These are phyloP conservation scores for Xanthia togata DNA, from an alignment of 2,888 invertebrate species.

Conservation along the genomic window DNA sequence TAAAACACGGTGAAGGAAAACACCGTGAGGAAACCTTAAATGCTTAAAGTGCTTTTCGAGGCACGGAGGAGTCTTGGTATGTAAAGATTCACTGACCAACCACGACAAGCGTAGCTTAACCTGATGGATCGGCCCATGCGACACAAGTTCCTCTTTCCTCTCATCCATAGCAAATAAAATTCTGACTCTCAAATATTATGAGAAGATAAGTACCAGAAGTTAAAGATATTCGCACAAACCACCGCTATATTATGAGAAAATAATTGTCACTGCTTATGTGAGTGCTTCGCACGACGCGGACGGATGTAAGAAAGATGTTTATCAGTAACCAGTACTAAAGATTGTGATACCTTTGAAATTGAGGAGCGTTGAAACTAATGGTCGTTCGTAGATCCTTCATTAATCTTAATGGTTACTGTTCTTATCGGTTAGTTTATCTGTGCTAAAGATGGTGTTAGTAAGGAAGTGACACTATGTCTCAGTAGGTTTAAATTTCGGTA, in stretches of 20 bases:
- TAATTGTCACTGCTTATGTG: too few relatives aligned
- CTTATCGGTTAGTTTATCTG: conserved; percentile 32
- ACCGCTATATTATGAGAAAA: not conserved
- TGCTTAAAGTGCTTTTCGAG: too few relatives aligned
- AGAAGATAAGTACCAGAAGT: not conserved
- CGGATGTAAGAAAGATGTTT: conserved; percentile 6
- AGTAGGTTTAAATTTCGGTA: not conserved
- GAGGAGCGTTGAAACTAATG: not conserved
- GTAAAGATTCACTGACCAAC: too few relatives aligned
- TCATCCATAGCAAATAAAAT: too few relatives aligned
- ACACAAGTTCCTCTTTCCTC: too few relatives aligned
- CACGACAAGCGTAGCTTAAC: too few relatives aligned
- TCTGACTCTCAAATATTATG: too few relatives aligned
- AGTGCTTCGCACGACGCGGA: too few relatives aligned
- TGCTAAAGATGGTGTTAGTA: conserved; percentile 4
- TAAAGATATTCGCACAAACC: not conserved
- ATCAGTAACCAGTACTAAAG: not conserved
- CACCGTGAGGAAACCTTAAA: too few relatives aligned
- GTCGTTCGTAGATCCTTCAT: conserved; percentile 40
- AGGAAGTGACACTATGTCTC: conserved; percentile 31
- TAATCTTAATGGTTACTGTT: conserved; percentile 9
- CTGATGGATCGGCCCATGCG: too few relatives aligned
- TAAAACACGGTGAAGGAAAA: too few relatives aligned
- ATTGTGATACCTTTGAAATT: conserved; percentile 30
- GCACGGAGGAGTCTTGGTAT: too few relatives aligned